Base-by-base conservation (phyloP, 2,113 vertebrate species). In the Psittacula cyanocephala region DNA sequence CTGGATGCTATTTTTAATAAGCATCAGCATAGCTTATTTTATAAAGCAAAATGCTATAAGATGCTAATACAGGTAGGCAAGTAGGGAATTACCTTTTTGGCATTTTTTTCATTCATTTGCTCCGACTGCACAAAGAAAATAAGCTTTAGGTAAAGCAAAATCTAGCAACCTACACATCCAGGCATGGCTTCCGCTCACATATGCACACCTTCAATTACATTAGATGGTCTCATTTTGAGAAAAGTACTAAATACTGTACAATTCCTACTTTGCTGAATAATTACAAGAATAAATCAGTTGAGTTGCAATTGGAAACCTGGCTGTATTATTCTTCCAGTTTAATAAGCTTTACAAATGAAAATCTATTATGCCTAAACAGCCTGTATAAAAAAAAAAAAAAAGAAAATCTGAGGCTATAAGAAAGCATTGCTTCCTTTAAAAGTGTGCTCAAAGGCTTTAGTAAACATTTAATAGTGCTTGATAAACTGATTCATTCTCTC, bases 271-370 rank as follows among this genome's bases (percentile, higher is more conserved):
- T 28, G 25, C 80, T 60, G 72, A 49, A 83, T 94, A 57, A 71
- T 92, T 89, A 47, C 86, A 94, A 65, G 43, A 88, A 88, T 60
- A 95, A 88, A 35, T 95, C 49, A 55, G 44, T 0, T 0, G n/a
- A 65, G 62, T 49, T 64, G 69, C 72, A 91, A 57, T 14, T 94
- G 90, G 77, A 94, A 95, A 83, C 29, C 24, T 88, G 69, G 52
- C 86, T 90, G 7, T 71, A 81, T 93, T 84, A 81, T 88, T 94
- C 86, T 71, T 91, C 50, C 47, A 74, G 71, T 92, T 95, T 68
- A 94, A 81, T 88, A 91, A 92, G 80, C 46, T 86, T 88, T 88
- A 84, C 28, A 92, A 71, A 84, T 75, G 62, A 57, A 91, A 88
- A 92, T 86, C 77, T 83, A 81, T 92, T 88, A 59, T 74, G 64